Evolutionary conservation across 2,113 vertebrate genomes (phyloP).

Genomic region (Rattus norvegicus): DNA sequence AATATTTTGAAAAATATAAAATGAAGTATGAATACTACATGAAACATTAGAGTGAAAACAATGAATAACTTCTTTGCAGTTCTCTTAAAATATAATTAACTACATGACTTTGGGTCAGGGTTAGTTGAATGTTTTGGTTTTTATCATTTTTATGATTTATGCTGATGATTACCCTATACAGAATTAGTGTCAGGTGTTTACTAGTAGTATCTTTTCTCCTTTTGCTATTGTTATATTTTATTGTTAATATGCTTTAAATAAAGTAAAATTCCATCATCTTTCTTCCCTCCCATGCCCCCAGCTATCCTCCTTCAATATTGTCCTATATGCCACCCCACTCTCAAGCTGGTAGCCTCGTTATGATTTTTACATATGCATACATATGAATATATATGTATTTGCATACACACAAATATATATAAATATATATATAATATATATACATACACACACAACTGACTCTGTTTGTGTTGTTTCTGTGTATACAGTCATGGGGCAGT

Average conservation of each 20-base stretch:
- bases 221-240: background rate
- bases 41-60: background rate
- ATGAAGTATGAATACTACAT: background rate
- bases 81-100: background rate
- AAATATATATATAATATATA: no score
- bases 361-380: background rate
- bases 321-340: background rate
- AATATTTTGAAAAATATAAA: background rate
- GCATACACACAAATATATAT: no score
- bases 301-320: background rate
- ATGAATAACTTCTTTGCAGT: background rate
- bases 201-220: background rate
- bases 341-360: background rate
- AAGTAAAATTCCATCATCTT: background rate
- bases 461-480: background rate
- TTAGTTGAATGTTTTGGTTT: background rate
- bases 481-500: background rate
- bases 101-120: background rate
- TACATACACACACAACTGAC: no score
- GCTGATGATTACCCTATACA: background rate
- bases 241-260: background rate
- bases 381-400: background rate
- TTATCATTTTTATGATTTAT: background rate
- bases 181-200: background rate
- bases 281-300: background rate